Evolutionary conservation across 2,113 vertebrate species (phyloP), one percentile per base, ranked within the genome.

Genomic region (Brachyhypopomus occidentalis): DNA sequence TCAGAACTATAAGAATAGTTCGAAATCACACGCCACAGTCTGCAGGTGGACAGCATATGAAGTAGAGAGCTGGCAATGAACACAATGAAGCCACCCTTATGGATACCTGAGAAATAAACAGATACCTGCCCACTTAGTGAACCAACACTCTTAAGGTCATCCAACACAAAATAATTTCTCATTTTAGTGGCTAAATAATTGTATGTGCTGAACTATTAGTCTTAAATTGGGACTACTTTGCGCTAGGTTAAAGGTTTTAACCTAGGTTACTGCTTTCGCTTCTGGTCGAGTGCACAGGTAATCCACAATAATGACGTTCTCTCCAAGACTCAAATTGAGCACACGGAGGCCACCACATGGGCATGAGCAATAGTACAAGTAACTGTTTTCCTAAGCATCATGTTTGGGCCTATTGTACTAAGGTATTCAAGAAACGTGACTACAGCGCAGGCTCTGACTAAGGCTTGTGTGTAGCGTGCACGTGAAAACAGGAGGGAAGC

Each of bases 1-100:
- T 98, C 95, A 0, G 92, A 86, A 92, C 90, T 95, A 85, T 95
- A 84, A 79, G 92, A 90, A 89, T 93, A 87, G 75, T 92, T 96
- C 90, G 89, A 93, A 86, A 94, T 94, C 87, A 95, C 88, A 0
- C 92, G 88, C 96, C 97, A 99, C 88, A 99, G 92, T 34, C 93
- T 77, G 89, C 96, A 97, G 0, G 97, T 98, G 38, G 94, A 84
- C 20, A 96, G 84, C 97, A 99, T 98, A 94, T 99, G 94, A 64
- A 95, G 76, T 78, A 96, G 87, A 0, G 97, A 95, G 12, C 95
- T 91, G 0, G 7, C 79, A 25, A 97, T 94, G 84, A 99, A 99
- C 74, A 92, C 69, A 74, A 96, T 87, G 90, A 99, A 98, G 79
- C 95, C 94, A 4, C 90, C 89, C 88, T 97, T 94, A 0, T 99